Evolutionary conservation across 1,140 invertebrate genomes (phyloP), one percentile per base, ranked within the genome.

Genomic region (Amyelois transitella): DNA sequence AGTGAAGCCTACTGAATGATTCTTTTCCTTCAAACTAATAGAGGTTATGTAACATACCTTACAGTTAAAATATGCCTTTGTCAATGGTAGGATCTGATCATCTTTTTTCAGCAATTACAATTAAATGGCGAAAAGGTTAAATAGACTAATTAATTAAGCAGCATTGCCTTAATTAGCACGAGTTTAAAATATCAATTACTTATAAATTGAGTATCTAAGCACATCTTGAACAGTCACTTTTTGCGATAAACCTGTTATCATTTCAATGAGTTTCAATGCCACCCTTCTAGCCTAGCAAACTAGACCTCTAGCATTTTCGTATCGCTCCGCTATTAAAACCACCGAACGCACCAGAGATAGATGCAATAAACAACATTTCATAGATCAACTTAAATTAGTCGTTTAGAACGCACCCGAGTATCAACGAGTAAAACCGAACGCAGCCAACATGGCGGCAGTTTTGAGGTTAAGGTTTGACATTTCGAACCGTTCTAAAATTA

Each of bases 391-490:
- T 69, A 69, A 69, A 72, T 60, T 77, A 66, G 74, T 55, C 62
- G 25, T 14, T 38, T 14, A 72, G 73, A 73, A 59, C 49, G 54
- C 44, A 58, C 47, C 61, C 79, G 76, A 81, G 57, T 20, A 32
- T 32, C 2, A 25, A 57, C 64, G 64, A 60, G 68, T 64, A 60
- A 52, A 60, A 44, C 69, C 82, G 81, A 87, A 73, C 67, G 60
- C 52, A 68, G 64, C 69, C 66, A 87, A 83, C 52, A 85, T 84
- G 79, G 81, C 80, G 69, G 72, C 76, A 77, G 80, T 88, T 86
- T 86, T 85, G 77, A 88, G 84, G 84, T 88, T 83, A 87, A 87
- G 84, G 84, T 86, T 87, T 86, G 80, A 81, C 80, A 83, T 87
- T 84, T 81, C 68, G 64, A 81, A 66, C 61, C 69, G 69, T 72